These are phyloP conservation scores for Paelopatides confundens DNA, from an alignment of 53 echinoderm and acorn worm genomes.

Conservation along the genomic window DNA sequence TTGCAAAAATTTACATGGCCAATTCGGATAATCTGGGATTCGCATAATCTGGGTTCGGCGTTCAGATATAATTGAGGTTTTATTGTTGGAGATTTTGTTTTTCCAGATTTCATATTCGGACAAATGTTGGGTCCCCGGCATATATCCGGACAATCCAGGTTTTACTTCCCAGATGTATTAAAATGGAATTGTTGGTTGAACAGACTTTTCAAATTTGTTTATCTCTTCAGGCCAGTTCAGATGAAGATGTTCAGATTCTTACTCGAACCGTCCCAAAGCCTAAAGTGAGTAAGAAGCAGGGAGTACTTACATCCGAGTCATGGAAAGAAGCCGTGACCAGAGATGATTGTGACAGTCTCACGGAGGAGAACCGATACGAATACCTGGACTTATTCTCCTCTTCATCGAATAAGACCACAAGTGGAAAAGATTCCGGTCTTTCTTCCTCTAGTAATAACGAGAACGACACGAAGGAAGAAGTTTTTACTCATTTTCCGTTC, in stretches of 20 bases:
- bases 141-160: no score
- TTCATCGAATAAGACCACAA: slow-evolving; percentile 5
- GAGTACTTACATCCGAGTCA: slow-evolving; percentile 47
- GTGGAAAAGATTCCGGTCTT: slow-evolving; percentile 17
- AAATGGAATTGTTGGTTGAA: no score
- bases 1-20: no score
- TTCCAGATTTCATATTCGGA: no score
- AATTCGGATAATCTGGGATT: no score
- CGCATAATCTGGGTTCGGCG: no score
- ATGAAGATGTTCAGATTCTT: slow-evolving; percentile 92
- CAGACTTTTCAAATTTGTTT: background rate
- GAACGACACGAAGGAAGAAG: background rate
- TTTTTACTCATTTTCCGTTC: background rate
- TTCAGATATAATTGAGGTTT: no score
- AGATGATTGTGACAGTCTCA: background rate
- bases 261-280: slow-evolving; percentile 67
- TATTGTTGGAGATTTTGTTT: no score
- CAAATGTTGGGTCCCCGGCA: no score
- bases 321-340: slow-evolving; percentile 46
- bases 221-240: slow-evolving; percentile 87
- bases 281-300: slow-evolving; percentile 48
- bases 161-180: no score
- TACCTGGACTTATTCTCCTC: slow-evolving; percentile 14
- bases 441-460: background rate
- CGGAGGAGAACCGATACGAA: slow-evolving; percentile 8